Evolutionary conservation across 2,113 vertebrate species (phyloP).

Genomic region (Eptesicus fuscus): DNA sequence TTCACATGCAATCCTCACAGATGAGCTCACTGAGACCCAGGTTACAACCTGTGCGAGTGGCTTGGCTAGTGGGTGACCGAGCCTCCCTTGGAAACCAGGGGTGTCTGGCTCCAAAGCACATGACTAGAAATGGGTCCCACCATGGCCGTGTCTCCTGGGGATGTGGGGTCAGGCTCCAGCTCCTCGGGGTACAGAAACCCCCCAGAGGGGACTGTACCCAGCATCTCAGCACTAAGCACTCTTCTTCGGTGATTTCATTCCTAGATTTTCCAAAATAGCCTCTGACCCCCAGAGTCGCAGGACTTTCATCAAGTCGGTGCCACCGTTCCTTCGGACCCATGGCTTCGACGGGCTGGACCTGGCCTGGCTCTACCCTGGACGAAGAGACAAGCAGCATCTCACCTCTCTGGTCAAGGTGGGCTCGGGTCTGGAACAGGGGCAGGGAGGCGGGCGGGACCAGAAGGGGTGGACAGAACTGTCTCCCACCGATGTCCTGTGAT

Average conservation of each 20-base stretch:
- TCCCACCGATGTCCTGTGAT: neutral
- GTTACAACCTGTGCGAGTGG: neutral
- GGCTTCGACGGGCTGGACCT: conserved; percentile 84
- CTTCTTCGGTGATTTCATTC: neutral
- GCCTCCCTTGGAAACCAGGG: neutral
- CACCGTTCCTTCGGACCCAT: conserved; percentile 75
- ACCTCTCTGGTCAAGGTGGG: conserved; percentile 80
- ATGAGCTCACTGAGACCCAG: neutral
- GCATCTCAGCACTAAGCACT: neutral
- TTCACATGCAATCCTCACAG: neutral
- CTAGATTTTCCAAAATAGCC: conserved; percentile 80
- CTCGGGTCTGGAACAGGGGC: rapidly evolving
- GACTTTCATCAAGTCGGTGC: conserved; percentile 78
- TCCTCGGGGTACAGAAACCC: neutral
- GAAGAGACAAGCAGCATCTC: conserved; percentile 70
- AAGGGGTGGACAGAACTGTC: neutral
- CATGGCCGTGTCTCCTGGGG: neutral
- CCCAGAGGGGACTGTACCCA: neutral
- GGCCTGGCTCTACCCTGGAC: conserved; percentile 78
- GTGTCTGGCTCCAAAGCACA: no score
- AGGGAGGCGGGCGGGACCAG: no score
- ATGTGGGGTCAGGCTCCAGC: neutral
- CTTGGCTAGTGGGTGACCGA: neutral
- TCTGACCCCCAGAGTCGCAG: conserved; percentile 64
- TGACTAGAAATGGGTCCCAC: no score